A percentile compares a stretch with the other conserved stretches of the same genome.
Evolutionary conservation across 2,888 invertebrate genomes (phyloP).

Genomic region (Abscondita cerata): DNA sequence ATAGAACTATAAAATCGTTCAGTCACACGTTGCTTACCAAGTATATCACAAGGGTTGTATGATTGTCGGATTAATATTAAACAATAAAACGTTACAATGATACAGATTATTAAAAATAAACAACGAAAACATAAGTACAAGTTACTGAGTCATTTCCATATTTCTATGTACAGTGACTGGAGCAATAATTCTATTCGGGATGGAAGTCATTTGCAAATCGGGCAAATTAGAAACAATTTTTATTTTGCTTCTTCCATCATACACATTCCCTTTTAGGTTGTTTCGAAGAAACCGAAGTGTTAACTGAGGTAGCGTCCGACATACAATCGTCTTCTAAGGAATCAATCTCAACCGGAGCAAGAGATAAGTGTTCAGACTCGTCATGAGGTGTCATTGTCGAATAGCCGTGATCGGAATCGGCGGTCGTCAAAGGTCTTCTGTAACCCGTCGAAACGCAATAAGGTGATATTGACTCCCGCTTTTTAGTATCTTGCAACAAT

Average conservation of each 20-base stretch:
- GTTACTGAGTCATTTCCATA: constrained; percentile 77
- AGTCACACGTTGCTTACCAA: constrained; percentile 37
- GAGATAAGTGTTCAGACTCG: constrained; percentile 83
- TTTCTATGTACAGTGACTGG: constrained; percentile 90
- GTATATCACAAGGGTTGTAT: constrained; percentile 42
- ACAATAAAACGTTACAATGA: constrained; percentile 23
- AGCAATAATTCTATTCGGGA: constrained; percentile 68
- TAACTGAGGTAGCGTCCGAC: constrained; percentile 67
- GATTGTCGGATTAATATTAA: constrained; percentile 38
- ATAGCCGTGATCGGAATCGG: constrained; percentile 93
- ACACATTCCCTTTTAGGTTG: constrained; percentile 40
- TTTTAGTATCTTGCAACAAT: constrained; percentile 64
- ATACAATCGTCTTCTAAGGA: constrained; percentile 63
- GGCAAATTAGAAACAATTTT: constrained; percentile 40
- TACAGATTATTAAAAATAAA: constrained; percentile 25
- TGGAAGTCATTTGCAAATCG: constrained; percentile 45
- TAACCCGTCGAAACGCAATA: constrained; percentile 86
- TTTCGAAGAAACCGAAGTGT: constrained; percentile 60
- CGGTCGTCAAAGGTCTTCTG: constrained; percentile 75
- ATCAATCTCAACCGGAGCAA: constrained; percentile 73
- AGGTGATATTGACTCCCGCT: constrained; percentile 77
- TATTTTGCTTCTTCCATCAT: constrained; percentile 35
- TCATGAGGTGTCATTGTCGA: constrained; percentile 94
- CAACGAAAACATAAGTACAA: constrained; percentile 17
- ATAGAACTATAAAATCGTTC: constrained; percentile 38